Evolutionary conservation across 1,140 invertebrate genomes (phyloP), one percentile per base, ranked within the genome.

Genomic region (Parapsyche elsis): DNA sequence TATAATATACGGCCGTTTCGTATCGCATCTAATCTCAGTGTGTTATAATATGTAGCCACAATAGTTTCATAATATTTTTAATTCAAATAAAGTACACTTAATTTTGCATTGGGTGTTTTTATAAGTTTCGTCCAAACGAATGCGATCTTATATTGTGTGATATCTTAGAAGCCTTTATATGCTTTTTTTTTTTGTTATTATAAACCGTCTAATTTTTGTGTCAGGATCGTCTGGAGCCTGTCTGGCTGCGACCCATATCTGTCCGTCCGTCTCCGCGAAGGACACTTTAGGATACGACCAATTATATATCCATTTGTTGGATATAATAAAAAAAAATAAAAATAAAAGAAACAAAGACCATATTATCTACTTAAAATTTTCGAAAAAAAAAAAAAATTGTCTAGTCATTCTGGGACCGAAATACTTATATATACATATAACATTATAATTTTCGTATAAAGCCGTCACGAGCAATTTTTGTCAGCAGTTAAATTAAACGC

Each of bases 231-330:
- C 70, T 71, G 70, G 70, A 38, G 38, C 70, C 70, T 45, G 70
- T 71, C 70, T 71, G 24, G 24, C 26, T 71, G 10, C 14, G 70
- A 38, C 26, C 38, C 70, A 71, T 30, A 45, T 45, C 24, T 71
- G 38, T 45, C 38, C n/a, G 70, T 45, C 24, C 12, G 70, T 45
- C 70, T 71, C 38, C 26, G 14, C 24, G n/a, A 45, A 71, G 70
- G 70, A 71, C 70, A 71, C 5, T 71, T 71, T 71, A 38, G 10
- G 70, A 71, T 26, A 71, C 12, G 26, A 45, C 70, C 26, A 71
- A 71, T 71, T 71, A 71, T 71, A 67, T 23, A 67, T 67, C 24
- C 24, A 23, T 67, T 67, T 67, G 24, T 26, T 26, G 10, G 12
- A 23, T n/a, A 57, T 16, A 57, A 1, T 4, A 10, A 57, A 57